Evolutionary conservation across 2,797 vertebrate species (phyloP).

Genomic region (Molossus alvarezi): DNA sequence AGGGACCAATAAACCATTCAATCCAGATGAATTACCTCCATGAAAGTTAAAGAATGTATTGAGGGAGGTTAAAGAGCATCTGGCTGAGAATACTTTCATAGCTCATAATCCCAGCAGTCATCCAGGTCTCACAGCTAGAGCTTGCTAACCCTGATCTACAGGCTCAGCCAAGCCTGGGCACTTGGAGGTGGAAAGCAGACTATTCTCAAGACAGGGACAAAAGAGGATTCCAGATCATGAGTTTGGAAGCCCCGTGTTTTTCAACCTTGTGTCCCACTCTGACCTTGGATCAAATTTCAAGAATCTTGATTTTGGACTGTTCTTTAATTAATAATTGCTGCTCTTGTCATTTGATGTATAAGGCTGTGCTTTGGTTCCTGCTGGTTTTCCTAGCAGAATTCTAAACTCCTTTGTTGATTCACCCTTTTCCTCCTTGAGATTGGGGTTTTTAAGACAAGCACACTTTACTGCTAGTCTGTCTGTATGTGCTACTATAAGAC

Average conservation of each 20-base stretch:
- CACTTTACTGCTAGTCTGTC: background rate
- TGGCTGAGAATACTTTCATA: constrained; percentile 66
- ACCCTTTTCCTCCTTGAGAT: background rate
- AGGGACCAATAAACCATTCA: constrained; percentile 82
- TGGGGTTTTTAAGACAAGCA: background rate
- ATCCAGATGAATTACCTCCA: constrained; percentile 84
- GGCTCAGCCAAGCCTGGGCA: constrained; percentile 49
- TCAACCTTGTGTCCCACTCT: background rate
- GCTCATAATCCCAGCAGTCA: constrained; percentile 61
- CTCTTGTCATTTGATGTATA: constrained; percentile 17
- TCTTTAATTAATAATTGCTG: constrained; percentile 52
- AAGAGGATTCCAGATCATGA: constrained; percentile 36
- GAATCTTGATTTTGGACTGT: constrained; percentile 7
- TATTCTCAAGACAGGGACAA: constrained; percentile 59
- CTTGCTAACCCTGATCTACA: constrained; percentile 20
- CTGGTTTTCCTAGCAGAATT: constrained; percentile 25
- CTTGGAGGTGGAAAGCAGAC: constrained; percentile 26
- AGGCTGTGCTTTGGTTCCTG: constrained; percentile 36
- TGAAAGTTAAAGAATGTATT: constrained; percentile 82
- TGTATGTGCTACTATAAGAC: background rate
- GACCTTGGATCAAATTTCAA: constrained; percentile 40
- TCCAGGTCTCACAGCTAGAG: constrained; percentile 61
- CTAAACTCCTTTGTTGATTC: background rate
- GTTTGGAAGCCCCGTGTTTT: constrained; percentile 57
- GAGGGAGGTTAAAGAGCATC: constrained; percentile 79